Base-by-base conservation (phyloP, 2,797 vertebrate species). In the Cossypha niveicapilla region DNA sequence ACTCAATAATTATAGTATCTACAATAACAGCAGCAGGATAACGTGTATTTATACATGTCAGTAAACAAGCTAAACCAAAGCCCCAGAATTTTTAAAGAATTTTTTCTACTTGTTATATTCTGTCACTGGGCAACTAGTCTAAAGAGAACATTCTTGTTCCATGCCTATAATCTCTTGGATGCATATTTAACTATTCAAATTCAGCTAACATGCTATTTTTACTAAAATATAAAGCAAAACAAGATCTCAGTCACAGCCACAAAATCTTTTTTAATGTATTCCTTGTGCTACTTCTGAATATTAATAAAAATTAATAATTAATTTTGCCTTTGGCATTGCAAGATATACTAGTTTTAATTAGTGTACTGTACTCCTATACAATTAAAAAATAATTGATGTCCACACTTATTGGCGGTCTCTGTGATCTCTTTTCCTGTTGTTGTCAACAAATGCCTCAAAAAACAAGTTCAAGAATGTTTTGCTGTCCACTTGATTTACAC, bases 271-370 rank as follows among this genome's bases (percentile, higher is more conserved):
- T 98, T 99, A 99, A 99, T 99, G 99, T 98, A 99, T 99, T 99
- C 99, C 98, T 99, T 98, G 98, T 98, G 98, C 98, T 99, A 99
- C 98, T 99, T 99, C 98, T 99, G 99, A 99, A 99, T 99, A 99
- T 99, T 99, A 99, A 99, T 99, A 99, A 99, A 99, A 99, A 99
- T 99, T 98, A 99, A 99, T 99, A 98, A 99, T 99, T 99, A 99
- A 99, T 99, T 98, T 99, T 99, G 99, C 99, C 99, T 98, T 99
- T 98, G 99, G 99, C 99, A 98, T 98, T 98, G 98, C 98, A 99
- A 99, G 98, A 99, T 99, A 99, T 99, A 99, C 99, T 99, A 98
- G 98, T 99, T 99, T 99, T 99, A 99, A 99, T 99, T 99, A 99
- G 99, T 99, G 99, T 99, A 99, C 98, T 99, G 98, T 99, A 99